These are phyloP conservation scores for Drosophila ercepeae DNA, from an alignment of 1,140 invertebrate species.

Conservation along the genomic window DNA sequence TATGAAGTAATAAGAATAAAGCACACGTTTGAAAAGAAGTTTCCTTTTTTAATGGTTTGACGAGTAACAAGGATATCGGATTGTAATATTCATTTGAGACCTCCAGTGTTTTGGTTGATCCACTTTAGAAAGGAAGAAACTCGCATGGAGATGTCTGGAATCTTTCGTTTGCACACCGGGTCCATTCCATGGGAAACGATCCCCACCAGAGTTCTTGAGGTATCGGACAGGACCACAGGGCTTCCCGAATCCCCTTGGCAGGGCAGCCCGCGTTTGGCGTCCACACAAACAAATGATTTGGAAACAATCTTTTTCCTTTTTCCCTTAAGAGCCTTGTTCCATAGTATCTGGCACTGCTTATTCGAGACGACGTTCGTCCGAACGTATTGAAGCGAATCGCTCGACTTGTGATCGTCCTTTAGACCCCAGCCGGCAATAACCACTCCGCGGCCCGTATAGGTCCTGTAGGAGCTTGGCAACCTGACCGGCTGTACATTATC, in stretches of 20 bases:
- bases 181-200: slow-evolving; percentile 61
- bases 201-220: slow-evolving; percentile 40
- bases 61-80: background rate
- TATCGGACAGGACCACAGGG: slow-evolving; percentile 46
- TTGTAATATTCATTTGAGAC: background rate
- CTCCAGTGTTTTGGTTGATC: slow-evolving; percentile 34
- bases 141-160: slow-evolving; percentile 52
- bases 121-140: slow-evolving; percentile 39
- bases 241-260: slow-evolving; percentile 62
- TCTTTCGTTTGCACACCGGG: slow-evolving; percentile 11
- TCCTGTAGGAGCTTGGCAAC: slow-evolving; percentile 11
- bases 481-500: slow-evolving; percentile 13
- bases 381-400: slow-evolving; percentile 32
- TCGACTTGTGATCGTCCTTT: slow-evolving; percentile 2
- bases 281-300: slow-evolving; percentile 45
- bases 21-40: slow-evolving; percentile 77
- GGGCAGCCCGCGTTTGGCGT: slow-evolving; percentile 38
- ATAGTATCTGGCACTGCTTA: slow-evolving; percentile 32
- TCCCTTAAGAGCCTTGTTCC: slow-evolving; percentile 34
- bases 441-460: background rate
- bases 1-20: slow-evolving; percentile 81
- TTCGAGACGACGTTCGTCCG: slow-evolving; percentile 42
- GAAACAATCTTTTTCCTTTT: slow-evolving; percentile 20
- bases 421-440: slow-evolving; percentile 52
- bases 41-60: slow-evolving; percentile 11